Percentiles rank a stretch among this genome's conserved stretches.
Conservation (phyloP, 2,797 vertebrate genomes). For the Sciurus carolinensis region DNA sequence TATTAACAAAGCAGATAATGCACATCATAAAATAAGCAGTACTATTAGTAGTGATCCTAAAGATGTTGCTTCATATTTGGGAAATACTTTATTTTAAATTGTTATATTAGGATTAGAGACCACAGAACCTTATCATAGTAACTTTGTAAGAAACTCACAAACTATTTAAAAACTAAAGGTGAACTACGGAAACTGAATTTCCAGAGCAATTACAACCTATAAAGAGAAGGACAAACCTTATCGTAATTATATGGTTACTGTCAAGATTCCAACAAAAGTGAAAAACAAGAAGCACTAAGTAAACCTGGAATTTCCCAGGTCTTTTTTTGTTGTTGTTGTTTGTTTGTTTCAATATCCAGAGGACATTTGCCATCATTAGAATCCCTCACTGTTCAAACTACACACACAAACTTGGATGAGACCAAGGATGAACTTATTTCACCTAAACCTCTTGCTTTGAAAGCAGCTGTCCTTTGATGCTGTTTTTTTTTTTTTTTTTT, state of each 20-base stretch:
- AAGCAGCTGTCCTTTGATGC: constrained; percentile 52
- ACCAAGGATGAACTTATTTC: constrained; percentile 43
- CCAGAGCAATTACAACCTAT: constrained; percentile 3
- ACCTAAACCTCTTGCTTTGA: constrained; percentile 57
- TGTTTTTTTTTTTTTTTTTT: not conserved
- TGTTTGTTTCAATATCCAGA: constrained; percentile 11
- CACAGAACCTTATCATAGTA: not conserved
- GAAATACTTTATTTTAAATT: not conserved
- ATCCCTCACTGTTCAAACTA: not conserved
- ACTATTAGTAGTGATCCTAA: not conserved
- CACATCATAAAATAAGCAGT: not conserved
- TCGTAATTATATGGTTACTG: not conserved
- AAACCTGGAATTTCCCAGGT: not conserved
- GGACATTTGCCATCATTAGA: constrained; percentile 13
- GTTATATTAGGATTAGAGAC: constrained; percentile 52
- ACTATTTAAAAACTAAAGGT: constrained; percentile 61
- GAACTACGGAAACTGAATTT: constrained; percentile 50
- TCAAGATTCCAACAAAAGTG: not conserved
- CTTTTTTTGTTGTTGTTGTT: not conserved
- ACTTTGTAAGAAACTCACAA: constrained; percentile 63
- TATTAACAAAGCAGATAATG: not conserved
- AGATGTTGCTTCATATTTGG: not conserved
- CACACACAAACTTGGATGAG: constrained; percentile 1
- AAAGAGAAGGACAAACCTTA: constrained; percentile 21
- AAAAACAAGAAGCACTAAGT: not conserved